Evolutionary conservation across 2,113 vertebrate genomes (phyloP).

Genomic region (Rynchops niger): DNA sequence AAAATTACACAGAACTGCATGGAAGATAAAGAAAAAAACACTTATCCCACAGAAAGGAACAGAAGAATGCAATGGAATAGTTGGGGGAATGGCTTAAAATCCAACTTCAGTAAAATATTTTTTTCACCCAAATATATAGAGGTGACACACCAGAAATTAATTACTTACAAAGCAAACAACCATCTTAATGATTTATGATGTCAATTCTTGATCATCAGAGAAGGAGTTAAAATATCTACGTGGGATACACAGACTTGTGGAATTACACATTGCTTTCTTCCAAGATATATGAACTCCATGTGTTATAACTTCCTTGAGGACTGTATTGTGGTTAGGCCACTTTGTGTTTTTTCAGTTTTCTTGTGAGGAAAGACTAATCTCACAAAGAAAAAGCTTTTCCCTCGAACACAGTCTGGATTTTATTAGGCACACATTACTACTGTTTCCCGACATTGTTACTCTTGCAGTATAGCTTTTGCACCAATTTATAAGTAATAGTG

Average conservation of each 20-base stretch:
- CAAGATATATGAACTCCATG: background rate
- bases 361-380: background rate
- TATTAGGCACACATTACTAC: background rate
- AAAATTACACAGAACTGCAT: background rate
- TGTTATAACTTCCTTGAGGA: conserved; percentile 17
- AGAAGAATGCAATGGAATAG: background rate
- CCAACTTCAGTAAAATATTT: background rate
- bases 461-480: background rate
- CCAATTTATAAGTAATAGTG: background rate
- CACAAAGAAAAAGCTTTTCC: background rate
- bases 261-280: background rate
- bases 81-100: background rate
- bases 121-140: background rate
- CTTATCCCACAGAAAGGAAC: background rate
- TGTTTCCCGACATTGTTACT: background rate
- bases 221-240: background rate
- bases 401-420: background rate
- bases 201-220: background rate
- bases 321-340: background rate
- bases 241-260: background rate
- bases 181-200: background rate
- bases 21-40: background rate
- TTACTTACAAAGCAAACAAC: background rate
- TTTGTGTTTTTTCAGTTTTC: background rate
- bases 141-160: background rate